These are phyloP conservation scores for Pasiphila rectangulata DNA, from an alignment of 2,888 invertebrate species.

Conservation along the genomic window DNA sequence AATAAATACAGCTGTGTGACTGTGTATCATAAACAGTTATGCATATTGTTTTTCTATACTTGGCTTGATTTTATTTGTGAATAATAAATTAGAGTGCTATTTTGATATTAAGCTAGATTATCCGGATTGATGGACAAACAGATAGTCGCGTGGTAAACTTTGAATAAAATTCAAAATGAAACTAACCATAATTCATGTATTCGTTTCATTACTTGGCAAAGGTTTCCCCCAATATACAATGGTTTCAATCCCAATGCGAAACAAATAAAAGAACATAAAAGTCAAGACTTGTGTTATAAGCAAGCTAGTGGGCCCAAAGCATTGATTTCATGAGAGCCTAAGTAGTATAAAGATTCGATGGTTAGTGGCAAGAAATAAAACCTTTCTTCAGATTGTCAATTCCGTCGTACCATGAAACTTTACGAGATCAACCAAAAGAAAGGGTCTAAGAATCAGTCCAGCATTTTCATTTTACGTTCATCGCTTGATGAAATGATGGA, in stretches of 20 bases:
- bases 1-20: not conserved
- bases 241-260: too few relatives aligned
- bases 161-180: too few relatives aligned
- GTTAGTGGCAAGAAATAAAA: conserved; percentile 8
- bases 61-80: too few relatives aligned
- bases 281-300: not conserved
- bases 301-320: not conserved
- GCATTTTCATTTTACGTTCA: not conserved
- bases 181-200: too few relatives aligned
- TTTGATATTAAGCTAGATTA: too few relatives aligned
- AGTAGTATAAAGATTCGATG: conserved; percentile 3
- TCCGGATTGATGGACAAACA: too few relatives aligned
- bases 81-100: too few relatives aligned
- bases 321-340: conserved; percentile 7
- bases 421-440: conserved; percentile 3
- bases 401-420: conserved; percentile 1
- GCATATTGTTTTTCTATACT: too few relatives aligned
- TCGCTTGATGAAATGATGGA: conserved; percentile 1
- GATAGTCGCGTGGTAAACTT: too few relatives aligned
- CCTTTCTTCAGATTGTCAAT: conserved; percentile 4
- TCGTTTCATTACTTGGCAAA: too few relatives aligned
- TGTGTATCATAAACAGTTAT: not conserved
- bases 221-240: too few relatives aligned
- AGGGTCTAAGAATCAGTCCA: not conserved
- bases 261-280: too few relatives aligned